Percentiles rank a stretch among this genome's conserved stretches.
Evolutionary conservation across 2,888 invertebrate species (phyloP).

Genomic region (Drosophila cyrtoloma): DNA sequence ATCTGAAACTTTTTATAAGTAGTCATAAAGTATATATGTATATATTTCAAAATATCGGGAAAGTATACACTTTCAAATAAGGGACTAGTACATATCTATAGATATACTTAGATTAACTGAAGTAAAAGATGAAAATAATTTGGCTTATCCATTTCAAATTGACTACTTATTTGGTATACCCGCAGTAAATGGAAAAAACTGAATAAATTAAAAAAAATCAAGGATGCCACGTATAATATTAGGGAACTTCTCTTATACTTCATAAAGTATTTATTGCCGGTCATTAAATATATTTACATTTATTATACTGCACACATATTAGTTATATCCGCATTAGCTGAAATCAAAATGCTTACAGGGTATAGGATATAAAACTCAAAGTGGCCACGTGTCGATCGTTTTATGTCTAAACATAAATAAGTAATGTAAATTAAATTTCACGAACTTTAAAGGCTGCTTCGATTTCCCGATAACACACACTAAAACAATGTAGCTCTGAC

Average conservation of each 20-base stretch:
- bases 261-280: no score
- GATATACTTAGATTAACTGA: neutral
- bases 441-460: conserved; percentile 35
- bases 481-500: neutral
- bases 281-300: neutral
- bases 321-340: neutral
- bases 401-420: conserved; percentile 30
- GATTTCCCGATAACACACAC: conserved; percentile 57
- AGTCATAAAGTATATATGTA: neutral
- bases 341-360: neutral
- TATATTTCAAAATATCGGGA: neutral
- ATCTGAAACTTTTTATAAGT: neutral
- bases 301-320: neutral
- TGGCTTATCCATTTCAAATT: neutral
- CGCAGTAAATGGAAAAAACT: no score
- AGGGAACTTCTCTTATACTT: neutral
- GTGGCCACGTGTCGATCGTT: conserved; percentile 30
- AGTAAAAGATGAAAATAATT: neutral
- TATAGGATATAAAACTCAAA: conserved; percentile 17
- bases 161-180: neutral
- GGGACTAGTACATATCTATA: neutral
- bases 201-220: neutral
- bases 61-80: neutral
- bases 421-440: conserved; percentile 56
- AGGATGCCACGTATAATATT: neutral